Evolutionary conservation across 1,140 invertebrate genomes (phyloP).

Genomic region (Drosophila bipectinata): DNA sequence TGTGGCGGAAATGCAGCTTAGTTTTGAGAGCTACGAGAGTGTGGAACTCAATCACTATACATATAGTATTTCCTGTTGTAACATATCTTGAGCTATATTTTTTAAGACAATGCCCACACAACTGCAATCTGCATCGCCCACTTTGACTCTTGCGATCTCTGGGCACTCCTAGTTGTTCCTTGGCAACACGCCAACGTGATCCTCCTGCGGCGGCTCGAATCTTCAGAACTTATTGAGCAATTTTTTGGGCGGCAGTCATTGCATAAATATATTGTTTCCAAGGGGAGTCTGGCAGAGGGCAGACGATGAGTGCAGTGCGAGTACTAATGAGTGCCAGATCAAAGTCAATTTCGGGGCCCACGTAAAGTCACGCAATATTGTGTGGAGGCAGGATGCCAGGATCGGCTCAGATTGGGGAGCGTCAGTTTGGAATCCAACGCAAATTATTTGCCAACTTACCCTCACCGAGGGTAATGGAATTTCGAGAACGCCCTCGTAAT

Average conservation of each 20-base stretch:
- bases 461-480: not conserved
- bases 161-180: conserved; percentile 63
- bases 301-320: conserved; percentile 61
- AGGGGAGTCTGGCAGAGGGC: conserved; percentile 9
- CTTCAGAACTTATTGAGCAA: conserved; percentile 64
- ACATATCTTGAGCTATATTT: not conserved
- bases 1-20: conserved; percentile 5
- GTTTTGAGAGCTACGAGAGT: not conserved
- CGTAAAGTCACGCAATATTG: conserved; percentile 70
- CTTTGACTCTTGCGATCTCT: conserved; percentile 9
- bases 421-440: conserved; percentile 2
- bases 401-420: conserved; percentile 24
- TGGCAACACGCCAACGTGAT: conserved; percentile 54
- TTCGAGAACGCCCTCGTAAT: not conserved
- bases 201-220: conserved; percentile 21
- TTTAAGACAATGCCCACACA: conserved; percentile 26
- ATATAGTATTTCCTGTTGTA: conserved; percentile 6
- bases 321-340: conserved; percentile 73
- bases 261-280: conserved; percentile 23
- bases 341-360: conserved; percentile 65
- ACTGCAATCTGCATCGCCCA: conserved; percentile 50
- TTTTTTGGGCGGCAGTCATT: conserved; percentile 40
- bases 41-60: not conserved
- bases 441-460: conserved; percentile 15
- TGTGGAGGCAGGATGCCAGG: conserved; percentile 39